Percentiles rank a stretch among this genome's conserved stretches.
Evolutionary conservation across 2,888 invertebrate species (phyloP).

Genomic region (Drosophila atripex): DNA sequence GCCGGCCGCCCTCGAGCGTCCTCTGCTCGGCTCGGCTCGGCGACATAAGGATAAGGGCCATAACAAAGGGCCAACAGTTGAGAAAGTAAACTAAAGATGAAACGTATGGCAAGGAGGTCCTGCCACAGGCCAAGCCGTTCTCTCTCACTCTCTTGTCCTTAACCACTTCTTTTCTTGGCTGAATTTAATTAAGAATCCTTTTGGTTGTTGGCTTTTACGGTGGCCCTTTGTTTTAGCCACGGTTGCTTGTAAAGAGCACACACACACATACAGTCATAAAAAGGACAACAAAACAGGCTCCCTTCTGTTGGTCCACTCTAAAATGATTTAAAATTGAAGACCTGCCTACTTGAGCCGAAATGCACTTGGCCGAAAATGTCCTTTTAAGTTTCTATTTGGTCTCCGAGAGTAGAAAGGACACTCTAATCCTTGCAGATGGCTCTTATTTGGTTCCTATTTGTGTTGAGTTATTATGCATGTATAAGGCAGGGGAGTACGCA

Average conservation of each 20-base stretch:
- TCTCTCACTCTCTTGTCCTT: slow-evolving; percentile 12
- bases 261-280: slow-evolving; percentile 12
- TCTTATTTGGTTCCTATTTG: slow-evolving; percentile 25
- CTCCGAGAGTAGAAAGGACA: slow-evolving; percentile 13
- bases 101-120: slow-evolving; percentile 37
- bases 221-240: slow-evolving; percentile 49
- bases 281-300: slow-evolving; percentile 39
- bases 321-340: slow-evolving; percentile 47
- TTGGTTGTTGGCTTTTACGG: slow-evolving; percentile 51
- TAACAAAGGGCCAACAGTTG: slow-evolving; percentile 59
- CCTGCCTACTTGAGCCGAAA: slow-evolving; percentile 8
- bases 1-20: slow-evolving; percentile 39
- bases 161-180: slow-evolving; percentile 62
- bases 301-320: slow-evolving; percentile 24
- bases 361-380: not conserved
- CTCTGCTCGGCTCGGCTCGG: slow-evolving; percentile 31
- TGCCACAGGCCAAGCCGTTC: slow-evolving; percentile 35
- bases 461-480: slow-evolving; percentile 39
- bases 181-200: slow-evolving; percentile 79
- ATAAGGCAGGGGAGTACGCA: too few species aligned
- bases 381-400: not conserved
- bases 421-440: slow-evolving; percentile 25
- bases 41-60: slow-evolving; percentile 70
- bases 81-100: slow-evolving; percentile 54
- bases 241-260: slow-evolving; percentile 13